phyloP scores from a whole-genome alignment of 2,888 invertebrate species.

The Lamellibrachia satsuma region DNA sequence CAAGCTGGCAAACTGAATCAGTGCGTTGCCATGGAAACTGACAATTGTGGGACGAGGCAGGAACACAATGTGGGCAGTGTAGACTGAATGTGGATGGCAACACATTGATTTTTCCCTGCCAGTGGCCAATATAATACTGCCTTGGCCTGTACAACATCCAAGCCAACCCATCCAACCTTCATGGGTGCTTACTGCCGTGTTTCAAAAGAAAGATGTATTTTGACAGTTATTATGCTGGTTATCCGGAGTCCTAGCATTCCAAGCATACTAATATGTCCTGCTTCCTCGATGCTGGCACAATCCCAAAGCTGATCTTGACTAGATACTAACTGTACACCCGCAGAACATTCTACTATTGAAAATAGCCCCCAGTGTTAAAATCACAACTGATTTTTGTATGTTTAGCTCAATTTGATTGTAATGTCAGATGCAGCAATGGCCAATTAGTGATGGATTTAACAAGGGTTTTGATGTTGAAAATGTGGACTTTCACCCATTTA shows the following conservation, averaged over 20 bases:
- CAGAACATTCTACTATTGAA: not conserved
- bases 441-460: not conserved
- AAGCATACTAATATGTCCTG: not conserved
- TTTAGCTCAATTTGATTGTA: not conserved
- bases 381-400: not conserved
- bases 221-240: not conserved
- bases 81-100: not conserved
- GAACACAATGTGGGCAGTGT: not conserved
- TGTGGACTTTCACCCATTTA: too few species aligned
- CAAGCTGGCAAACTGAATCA: slow-evolving; percentile 13
- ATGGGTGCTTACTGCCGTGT: not conserved
- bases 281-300: not conserved
- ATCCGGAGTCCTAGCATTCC: too few species aligned
- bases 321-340: too few species aligned
- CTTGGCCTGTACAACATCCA: not conserved
- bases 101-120: slow-evolving; percentile 9
- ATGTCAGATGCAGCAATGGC: not conserved
- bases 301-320: too few species aligned
- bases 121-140: not conserved
- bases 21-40: not conserved
- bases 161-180: not conserved
- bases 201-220: not conserved
- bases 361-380: not conserved
- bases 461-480: not conserved
- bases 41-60: slow-evolving; percentile 4